phyloP scores from a whole-genome alignment of 2,888 invertebrate species.

The Stenoptilia bipunctidactyla region DNA sequence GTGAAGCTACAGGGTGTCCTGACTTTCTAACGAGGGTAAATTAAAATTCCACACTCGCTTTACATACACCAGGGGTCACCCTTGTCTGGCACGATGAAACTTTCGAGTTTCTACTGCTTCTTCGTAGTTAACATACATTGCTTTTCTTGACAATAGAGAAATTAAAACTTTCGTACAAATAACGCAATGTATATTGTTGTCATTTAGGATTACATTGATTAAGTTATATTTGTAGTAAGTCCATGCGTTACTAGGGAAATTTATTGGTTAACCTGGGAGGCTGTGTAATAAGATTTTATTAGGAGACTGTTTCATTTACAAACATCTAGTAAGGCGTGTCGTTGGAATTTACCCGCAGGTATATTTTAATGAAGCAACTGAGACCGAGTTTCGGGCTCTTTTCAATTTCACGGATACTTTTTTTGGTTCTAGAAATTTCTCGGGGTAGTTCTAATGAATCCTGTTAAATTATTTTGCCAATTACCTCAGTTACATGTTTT shows the following conservation, averaged over 20 bases:
- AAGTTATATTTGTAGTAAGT: constrained; percentile 17
- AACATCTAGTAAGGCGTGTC: constrained; percentile 26
- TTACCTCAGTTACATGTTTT: too few relatives aligned
- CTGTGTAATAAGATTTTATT: constrained; percentile 34
- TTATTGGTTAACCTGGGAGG: constrained; percentile 33
- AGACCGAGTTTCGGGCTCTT: constrained; percentile 10
- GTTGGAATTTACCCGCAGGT: constrained; percentile 21
- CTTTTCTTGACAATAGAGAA: neutral
- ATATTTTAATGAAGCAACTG: constrained; percentile 23
- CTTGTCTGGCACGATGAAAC: constrained; percentile 17
- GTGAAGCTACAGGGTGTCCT: constrained; percentile 16
- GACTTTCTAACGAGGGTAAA: constrained; percentile 47
- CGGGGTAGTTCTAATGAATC: too few relatives aligned
- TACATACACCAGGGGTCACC: constrained; percentile 30
- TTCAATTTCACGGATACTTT: too few relatives aligned
- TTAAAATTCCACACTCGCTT: constrained; percentile 51
- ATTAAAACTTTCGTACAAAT: neutral
- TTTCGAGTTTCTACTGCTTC: neutral
- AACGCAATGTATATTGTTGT: constrained; percentile 2
- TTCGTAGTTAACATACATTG: constrained; percentile 4
- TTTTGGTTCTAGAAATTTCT: too few relatives aligned
- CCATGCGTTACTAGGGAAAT: constrained; percentile 25
- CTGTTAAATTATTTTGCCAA: too few relatives aligned
- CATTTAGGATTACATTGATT: neutral
- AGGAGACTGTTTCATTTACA: constrained; percentile 39